phyloP scores from a whole-genome alignment of 1,140 invertebrate genomes.

The Aethina tumida region DNA sequence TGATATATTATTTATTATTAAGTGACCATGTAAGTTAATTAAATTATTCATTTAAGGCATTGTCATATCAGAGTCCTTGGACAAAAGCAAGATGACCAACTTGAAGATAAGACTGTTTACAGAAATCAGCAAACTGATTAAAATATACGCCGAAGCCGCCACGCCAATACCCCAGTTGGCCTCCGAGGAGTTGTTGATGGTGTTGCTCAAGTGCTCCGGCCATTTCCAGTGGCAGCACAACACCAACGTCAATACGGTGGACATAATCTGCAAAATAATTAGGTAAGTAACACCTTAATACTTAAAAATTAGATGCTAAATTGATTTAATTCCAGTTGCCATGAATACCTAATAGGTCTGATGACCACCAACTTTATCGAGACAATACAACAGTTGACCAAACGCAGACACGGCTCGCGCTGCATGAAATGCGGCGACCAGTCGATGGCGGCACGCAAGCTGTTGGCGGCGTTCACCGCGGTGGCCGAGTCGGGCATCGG shows the following conservation, averaged over 20 bases:
- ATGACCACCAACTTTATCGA: constrained; percentile 28
- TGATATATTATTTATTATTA: no score
- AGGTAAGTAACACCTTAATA: background rate
- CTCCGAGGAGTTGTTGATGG: constrained; percentile 36
- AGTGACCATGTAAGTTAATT: no score
- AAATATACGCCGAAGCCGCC: constrained; percentile 15
- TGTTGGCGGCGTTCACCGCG: constrained; percentile 37
- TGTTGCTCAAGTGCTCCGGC: constrained; percentile 22
- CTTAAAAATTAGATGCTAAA: background rate
- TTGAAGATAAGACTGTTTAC: constrained; percentile 13
- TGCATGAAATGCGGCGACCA: constrained; percentile 33
- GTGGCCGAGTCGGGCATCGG: constrained; percentile 42
- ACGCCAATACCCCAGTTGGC: constrained; percentile 23
- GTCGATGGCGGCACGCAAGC: constrained; percentile 31
- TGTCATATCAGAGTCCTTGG: no score
- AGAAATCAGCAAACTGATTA: constrained; percentile 19
- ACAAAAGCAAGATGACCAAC: constrained; percentile 1
- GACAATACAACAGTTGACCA: constrained; percentile 21
- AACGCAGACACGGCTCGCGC: constrained; percentile 14
- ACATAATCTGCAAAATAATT: constrained; percentile 1
- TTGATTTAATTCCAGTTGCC: constrained; percentile 19
- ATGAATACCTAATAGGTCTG: constrained; percentile 26
- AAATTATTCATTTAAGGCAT: no score
- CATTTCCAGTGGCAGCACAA: background rate
- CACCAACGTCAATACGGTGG: background rate